Evolutionary conservation across 2,888 invertebrate species (phyloP).

Genomic region (Phaedon cochleariae): DNA sequence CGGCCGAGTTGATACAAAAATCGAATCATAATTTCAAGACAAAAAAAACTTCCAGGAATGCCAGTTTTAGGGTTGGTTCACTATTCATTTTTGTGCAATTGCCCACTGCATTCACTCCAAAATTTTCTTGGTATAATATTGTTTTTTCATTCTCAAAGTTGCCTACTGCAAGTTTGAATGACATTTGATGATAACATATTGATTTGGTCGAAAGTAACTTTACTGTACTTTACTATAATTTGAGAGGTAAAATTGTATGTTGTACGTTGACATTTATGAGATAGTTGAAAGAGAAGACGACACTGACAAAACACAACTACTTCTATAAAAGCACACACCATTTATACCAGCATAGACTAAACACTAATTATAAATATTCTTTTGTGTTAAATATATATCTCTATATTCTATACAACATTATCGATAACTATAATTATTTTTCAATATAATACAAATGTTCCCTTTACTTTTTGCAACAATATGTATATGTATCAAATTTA

Average conservation of each 20-base stretch:
- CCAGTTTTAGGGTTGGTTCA: no score
- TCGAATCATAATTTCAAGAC: no score
- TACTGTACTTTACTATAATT: no score
- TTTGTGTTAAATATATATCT: constrained; percentile 58
- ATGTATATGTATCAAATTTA: constrained; percentile 60
- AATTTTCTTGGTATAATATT: no score
- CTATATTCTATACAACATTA: constrained; percentile 62
- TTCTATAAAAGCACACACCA: constrained; percentile 62
- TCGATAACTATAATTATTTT: constrained; percentile 58
- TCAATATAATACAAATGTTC: constrained; percentile 61
- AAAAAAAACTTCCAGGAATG: no score
- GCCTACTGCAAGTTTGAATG: no score
- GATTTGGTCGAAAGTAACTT: no score
- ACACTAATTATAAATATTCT: constrained; percentile 60
- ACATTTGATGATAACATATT: no score
- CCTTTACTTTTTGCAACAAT: constrained; percentile 59
- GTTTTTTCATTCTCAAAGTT: no score
- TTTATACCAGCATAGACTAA: constrained; percentile 60
- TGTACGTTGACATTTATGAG: constrained; percentile 24
- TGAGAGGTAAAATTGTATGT: not conserved
- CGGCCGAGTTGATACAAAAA: no score
- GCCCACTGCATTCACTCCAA: no score
- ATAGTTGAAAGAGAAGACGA: constrained; percentile 45
- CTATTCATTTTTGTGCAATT: no score
- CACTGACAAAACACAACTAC: constrained; percentile 55